Conservation (phyloP, 2,797 vertebrate species). For the Dendrocincla tyrannina region DNA sequence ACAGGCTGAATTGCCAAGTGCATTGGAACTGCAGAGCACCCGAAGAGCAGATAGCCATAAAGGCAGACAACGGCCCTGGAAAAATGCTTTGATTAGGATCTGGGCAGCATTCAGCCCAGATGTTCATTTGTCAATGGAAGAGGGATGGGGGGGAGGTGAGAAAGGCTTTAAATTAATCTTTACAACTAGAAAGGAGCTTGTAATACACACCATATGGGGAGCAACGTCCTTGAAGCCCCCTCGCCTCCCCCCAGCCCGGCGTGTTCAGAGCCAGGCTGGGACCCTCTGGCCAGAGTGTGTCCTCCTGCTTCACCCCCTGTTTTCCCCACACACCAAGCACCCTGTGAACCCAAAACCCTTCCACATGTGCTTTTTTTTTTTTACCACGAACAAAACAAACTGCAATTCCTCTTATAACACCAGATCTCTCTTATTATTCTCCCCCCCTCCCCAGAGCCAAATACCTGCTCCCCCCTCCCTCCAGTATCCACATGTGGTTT, state of each 20-base stretch:
- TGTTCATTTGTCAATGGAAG: constrained; percentile 67
- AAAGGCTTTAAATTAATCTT: constrained; percentile 69
- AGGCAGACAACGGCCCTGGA: constrained; percentile 51
- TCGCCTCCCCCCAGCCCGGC: not conserved
- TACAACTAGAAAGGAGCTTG: constrained; percentile 66
- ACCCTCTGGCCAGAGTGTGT: not conserved
- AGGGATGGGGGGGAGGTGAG: constrained; percentile 46
- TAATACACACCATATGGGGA: constrained; percentile 66
- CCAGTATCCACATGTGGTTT: constrained; percentile 12
- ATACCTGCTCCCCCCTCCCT: constrained; percentile 11
- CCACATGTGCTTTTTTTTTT: constrained; percentile 8
- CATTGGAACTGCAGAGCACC: constrained; percentile 22
- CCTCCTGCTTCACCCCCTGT: not conserved
- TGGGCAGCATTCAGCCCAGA: constrained; percentile 62
- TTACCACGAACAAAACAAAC: not conserved
- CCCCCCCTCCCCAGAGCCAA: not conserved
- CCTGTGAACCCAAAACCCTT: not conserved
- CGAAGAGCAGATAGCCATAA: constrained; percentile 20
- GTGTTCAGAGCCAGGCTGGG: not conserved
- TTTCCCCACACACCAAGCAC: not conserved
- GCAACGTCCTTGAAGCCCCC: constrained; percentile 6
- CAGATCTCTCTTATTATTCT: not conserved
- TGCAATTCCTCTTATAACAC: not conserved
- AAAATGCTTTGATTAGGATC: constrained; percentile 60
- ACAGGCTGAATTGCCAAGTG: constrained; percentile 26